Percentiles rank a stretch among this genome's conserved stretches.
Evolutionary conservation across 1,140 invertebrate genomes (phyloP).

Genomic region (Yoshiicerus persimilis): DNA sequence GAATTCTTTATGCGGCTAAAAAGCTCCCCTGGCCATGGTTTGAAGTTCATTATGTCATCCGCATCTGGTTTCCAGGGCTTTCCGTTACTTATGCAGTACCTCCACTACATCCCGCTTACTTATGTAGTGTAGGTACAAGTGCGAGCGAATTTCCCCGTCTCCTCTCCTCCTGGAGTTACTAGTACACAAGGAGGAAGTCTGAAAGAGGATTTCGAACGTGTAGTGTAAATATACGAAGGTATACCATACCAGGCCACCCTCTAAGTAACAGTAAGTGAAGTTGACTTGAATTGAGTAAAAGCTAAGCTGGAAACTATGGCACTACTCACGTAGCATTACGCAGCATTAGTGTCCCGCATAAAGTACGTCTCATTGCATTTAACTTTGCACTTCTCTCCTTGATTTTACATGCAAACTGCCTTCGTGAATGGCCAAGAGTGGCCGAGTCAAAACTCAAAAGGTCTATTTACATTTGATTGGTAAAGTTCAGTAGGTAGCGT

Average conservation of each 20-base stretch:
- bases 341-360: conserved; percentile 18
- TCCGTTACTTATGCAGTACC: conserved; percentile 12
- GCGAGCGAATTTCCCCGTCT: background rate
- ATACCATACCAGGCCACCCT: too few relatives aligned
- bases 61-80: conserved; percentile 31
- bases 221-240: background rate
- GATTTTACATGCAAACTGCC: conserved; percentile 11
- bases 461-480: conserved; percentile 11
- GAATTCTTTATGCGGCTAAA: conserved; percentile 39
- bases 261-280: background rate
- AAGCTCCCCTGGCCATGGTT: conserved; percentile 31
- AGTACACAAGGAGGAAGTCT: background rate
- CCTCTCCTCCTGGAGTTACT: background rate
- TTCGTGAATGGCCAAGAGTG: background rate
- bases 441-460: conserved; percentile 18
- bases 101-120: background rate
- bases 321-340: conserved; percentile 18
- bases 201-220: background rate
- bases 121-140: background rate
- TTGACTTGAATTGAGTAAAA: conserved; percentile 12
- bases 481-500: conserved; percentile 11
- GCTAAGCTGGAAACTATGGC: conserved; percentile 11
- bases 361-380: conserved; percentile 22
- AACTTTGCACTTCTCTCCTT: conserved; percentile 19
- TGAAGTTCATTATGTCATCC: conserved; percentile 36